Conservation (phyloP, 2,888 invertebrate genomes). For the Lycocerus yunnanus region DNA sequence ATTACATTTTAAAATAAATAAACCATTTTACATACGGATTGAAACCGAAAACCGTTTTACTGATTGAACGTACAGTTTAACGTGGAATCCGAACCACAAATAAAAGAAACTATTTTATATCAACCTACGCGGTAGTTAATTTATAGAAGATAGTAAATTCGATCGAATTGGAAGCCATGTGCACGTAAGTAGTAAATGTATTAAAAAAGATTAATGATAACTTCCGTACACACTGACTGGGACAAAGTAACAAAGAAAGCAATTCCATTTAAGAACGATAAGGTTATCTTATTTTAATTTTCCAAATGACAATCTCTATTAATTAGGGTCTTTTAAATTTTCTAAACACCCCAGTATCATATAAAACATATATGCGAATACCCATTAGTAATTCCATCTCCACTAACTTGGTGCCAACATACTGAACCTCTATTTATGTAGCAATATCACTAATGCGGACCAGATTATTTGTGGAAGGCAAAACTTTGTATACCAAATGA, state of each 20-base stretch:
- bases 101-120: neutral
- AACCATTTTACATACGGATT: no score
- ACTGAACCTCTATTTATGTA: constrained; percentile 50
- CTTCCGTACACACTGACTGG: neutral
- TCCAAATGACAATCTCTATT: constrained; percentile 33
- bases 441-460: constrained; percentile 45
- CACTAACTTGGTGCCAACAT: constrained; percentile 51
- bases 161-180: neutral
- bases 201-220: neutral
- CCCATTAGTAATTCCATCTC: constrained; percentile 51
- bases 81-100: no score
- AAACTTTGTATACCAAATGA: constrained; percentile 41
- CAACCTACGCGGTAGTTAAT: no score
- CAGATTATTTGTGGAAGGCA: constrained; percentile 28
- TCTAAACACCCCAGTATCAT: constrained; percentile 42
- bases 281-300: neutral
- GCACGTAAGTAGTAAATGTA: neutral
- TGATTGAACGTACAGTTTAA: no score
- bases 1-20: no score
- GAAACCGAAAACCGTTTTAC: no score
- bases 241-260: neutral
- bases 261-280: neutral
- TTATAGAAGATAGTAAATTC: neutral
- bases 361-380: constrained; percentile 50
- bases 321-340: constrained; percentile 46